Conservation (phyloP, 2,113 vertebrate genomes). For the Anarrhichthys ocellatus region DNA sequence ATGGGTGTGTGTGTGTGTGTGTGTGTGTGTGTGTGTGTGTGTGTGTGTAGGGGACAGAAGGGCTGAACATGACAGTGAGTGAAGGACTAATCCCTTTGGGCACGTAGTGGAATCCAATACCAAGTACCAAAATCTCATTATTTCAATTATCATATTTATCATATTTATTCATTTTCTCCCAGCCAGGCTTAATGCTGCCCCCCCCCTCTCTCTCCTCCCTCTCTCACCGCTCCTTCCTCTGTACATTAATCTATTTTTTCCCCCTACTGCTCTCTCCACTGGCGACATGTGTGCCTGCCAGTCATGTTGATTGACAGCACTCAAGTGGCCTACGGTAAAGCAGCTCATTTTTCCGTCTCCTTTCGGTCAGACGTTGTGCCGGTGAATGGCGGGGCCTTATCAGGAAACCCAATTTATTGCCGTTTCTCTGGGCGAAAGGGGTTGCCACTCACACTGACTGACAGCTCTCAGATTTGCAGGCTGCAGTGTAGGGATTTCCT, state of each 20-base stretch:
- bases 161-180: conserved; percentile 82
- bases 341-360: conserved; percentile 65
- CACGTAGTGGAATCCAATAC: conserved; percentile 72
- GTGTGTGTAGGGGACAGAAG: conserved; percentile 24
- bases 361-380: conserved; percentile 63
- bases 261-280: conserved; percentile 72
- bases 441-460: conserved; percentile 82
- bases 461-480: conserved; percentile 82
- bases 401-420: conserved; percentile 83
- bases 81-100: conserved; percentile 79
- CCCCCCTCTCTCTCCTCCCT: conserved; percentile 17
- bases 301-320: conserved; percentile 84
- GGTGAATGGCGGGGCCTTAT: conserved; percentile 77
- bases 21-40: background rate
- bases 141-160: conserved; percentile 86
- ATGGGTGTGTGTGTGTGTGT: conserved; percentile 4
- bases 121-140: conserved; percentile 81
- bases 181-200: conserved; percentile 74
- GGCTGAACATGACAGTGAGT: conserved; percentile 76
- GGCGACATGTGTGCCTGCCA: conserved; percentile 77
- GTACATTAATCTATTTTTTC: conserved; percentile 78
- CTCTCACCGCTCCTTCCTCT: conserved; percentile 59
- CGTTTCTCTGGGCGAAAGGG: conserved; percentile 73
- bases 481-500: conserved; percentile 74
- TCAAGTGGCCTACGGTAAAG: conserved; percentile 83